Evolutionary conservation across 2,888 invertebrate genomes (phyloP).

Genomic region (Megamerina dolium): DNA sequence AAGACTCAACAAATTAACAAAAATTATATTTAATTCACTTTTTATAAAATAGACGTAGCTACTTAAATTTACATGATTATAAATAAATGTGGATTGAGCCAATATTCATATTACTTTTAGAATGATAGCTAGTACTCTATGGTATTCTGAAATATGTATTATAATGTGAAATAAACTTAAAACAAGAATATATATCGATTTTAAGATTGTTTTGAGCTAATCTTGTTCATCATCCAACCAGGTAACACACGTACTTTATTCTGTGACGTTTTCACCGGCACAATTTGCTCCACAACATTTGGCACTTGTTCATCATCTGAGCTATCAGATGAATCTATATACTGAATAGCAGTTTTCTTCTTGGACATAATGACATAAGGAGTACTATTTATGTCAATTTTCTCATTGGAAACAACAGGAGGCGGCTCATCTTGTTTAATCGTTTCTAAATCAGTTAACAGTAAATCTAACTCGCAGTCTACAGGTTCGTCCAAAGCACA

Average conservation of each 20-base stretch:
- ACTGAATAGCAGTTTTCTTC: slow-evolving; percentile 8
- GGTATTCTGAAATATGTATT: no score
- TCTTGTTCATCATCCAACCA: slow-evolving; percentile 15
- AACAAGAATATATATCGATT: no score
- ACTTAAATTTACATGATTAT: no score
- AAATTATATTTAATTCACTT: no score
- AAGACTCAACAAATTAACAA: no score
- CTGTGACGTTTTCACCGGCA: not conserved
- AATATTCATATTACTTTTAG: no score
- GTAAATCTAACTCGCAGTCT: slow-evolving; percentile 19
- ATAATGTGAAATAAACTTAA: no score
- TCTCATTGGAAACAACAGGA: not conserved
- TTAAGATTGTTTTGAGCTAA: no score
- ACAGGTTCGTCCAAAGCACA: slow-evolving; percentile 13
- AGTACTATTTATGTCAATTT: no score
- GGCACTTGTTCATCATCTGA: slow-evolving; percentile 6
- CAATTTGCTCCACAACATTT: not conserved
- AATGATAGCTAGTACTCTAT: no score
- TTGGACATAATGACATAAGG: not conserved
- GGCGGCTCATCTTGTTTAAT: slow-evolving; percentile 3
- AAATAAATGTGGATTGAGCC: no score
- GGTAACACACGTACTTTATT: slow-evolving; percentile 16
- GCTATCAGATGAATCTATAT: slow-evolving; percentile 15
- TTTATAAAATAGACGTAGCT: no score
- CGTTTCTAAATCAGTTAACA: slow-evolving; percentile 14